Evolutionary conservation across 2,888 invertebrate genomes (phyloP).

Genomic region (Tolmerus cingulatus): DNA sequence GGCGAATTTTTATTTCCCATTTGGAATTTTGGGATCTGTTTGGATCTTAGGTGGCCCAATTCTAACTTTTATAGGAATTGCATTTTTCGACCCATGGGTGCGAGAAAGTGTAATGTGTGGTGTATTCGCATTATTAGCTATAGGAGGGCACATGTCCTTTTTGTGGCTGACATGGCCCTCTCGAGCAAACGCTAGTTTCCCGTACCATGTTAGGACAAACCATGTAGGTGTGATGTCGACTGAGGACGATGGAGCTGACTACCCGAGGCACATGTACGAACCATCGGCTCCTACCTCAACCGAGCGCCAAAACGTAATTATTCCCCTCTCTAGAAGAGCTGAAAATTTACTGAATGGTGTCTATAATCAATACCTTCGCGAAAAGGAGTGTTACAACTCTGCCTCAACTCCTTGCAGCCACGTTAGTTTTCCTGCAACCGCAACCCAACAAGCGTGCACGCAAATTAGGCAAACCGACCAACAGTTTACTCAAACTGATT

Average conservation of each 20-base stretch:
- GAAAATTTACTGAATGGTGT: slow-evolving; percentile 70
- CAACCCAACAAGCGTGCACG: not conserved
- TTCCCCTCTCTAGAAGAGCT: slow-evolving; percentile 71
- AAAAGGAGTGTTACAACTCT: slow-evolving; percentile 51
- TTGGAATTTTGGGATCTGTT: slow-evolving; percentile 81
- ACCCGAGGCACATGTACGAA: slow-evolving; percentile 53
- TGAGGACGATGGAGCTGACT: slow-evolving; percentile 52
- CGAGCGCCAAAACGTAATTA: slow-evolving; percentile 65
- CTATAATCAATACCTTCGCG: slow-evolving; percentile 65
- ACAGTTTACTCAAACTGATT: not conserved
- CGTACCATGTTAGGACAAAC: slow-evolving; percentile 87
- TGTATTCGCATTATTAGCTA: slow-evolving; percentile 71
- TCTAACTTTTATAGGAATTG: slow-evolving; percentile 79
- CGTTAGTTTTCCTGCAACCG: slow-evolving; percentile 51
- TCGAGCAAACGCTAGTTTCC: slow-evolving; percentile 87
- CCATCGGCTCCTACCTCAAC: slow-evolving; percentile 40
- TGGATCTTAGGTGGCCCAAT: slow-evolving; percentile 89
- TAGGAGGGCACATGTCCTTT: slow-evolving; percentile 75
- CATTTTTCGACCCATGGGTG: slow-evolving; percentile 82
- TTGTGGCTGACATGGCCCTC: slow-evolving; percentile 82
- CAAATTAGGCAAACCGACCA: not conserved
- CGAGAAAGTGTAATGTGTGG: slow-evolving; percentile 78
- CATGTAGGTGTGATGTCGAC: slow-evolving; percentile 79
- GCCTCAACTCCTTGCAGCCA: slow-evolving; percentile 52
- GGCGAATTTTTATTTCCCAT: slow-evolving; percentile 81